Conservation (phyloP, 2,113 vertebrate species). For the Semnornis frantzii region DNA sequence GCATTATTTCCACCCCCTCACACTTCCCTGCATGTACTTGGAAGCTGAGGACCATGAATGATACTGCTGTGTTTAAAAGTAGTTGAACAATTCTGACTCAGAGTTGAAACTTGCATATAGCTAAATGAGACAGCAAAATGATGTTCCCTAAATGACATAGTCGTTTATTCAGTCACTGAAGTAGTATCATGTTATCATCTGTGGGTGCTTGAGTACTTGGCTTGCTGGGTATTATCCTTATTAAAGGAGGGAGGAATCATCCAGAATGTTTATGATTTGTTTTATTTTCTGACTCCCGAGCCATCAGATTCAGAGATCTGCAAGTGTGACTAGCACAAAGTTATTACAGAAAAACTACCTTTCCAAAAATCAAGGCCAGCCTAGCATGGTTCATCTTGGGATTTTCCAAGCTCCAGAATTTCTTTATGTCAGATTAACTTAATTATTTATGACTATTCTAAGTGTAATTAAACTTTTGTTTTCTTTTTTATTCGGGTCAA, state of each 20-base stretch:
- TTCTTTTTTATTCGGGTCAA: neutral
- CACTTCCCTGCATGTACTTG: neutral
- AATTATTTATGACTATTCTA: neutral
- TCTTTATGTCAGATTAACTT: neutral
- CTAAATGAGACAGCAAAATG: slow-evolving; percentile 9
- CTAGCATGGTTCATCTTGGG: neutral
- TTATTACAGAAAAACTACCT: neutral
- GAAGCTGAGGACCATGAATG: neutral
- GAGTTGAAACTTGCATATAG: neutral
- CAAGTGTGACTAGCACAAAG: neutral
- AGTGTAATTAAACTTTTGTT: neutral
- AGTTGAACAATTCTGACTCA: slow-evolving; percentile 32
- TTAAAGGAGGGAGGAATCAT: neutral
- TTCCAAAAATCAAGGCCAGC: neutral
- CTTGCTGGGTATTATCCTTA: neutral
- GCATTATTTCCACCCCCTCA: slow-evolving; percentile 1
- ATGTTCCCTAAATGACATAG: neutral
- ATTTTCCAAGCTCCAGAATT: neutral
- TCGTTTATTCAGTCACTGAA: neutral
- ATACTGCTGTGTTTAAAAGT: neutral
- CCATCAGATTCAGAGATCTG: neutral
- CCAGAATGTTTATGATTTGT: neutral
- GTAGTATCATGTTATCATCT: neutral
- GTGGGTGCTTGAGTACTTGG: neutral
- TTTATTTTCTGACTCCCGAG: neutral